phyloP scores from a whole-genome alignment of 2,797 vertebrate genomes.

The Enteromius thamalakanensis region DNA sequence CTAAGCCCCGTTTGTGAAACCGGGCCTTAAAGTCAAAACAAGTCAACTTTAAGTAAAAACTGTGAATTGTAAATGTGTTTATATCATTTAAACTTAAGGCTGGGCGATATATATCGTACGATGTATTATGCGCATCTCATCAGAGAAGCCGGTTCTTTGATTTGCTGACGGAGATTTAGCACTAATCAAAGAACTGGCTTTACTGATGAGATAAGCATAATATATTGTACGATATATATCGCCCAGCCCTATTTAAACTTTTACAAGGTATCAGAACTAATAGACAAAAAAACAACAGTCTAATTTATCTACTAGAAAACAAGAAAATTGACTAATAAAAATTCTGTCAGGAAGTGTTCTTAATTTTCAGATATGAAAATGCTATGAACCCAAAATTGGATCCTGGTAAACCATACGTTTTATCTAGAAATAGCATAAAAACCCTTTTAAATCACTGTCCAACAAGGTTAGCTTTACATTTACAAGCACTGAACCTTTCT shows the following conservation, averaged over 20 bases:
- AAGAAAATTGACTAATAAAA: background rate
- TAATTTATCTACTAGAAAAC: background rate
- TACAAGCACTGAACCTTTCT: constrained; percentile 2
- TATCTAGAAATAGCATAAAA: constrained; percentile 1
- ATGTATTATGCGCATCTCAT: too few relatives aligned
- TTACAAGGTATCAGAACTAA: background rate
- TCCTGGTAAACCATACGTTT: background rate
- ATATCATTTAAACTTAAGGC: background rate
- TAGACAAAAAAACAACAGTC: background rate
- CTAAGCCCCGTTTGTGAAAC: too few relatives aligned
- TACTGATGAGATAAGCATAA: too few relatives aligned
- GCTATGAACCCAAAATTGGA: background rate
- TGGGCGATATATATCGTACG: too few relatives aligned
- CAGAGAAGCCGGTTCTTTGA: too few relatives aligned
- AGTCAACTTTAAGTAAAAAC: background rate
- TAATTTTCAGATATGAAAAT: background rate
- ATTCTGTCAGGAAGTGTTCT: background rate
- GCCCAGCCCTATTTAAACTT: background rate
- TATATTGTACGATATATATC: too few relatives aligned
- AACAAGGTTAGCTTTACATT: constrained; percentile 19
- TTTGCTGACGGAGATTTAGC: too few relatives aligned
- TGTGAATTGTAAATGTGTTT: background rate
- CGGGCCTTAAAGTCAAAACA: too few relatives aligned
- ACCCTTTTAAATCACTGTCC: background rate
- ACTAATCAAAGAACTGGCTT: too few relatives aligned